A percentile compares a stretch with the other conserved stretches of the same genome.
Evolutionary conservation across 1,140 invertebrate species (phyloP).

Genomic region (Papilio dardanus): DNA sequence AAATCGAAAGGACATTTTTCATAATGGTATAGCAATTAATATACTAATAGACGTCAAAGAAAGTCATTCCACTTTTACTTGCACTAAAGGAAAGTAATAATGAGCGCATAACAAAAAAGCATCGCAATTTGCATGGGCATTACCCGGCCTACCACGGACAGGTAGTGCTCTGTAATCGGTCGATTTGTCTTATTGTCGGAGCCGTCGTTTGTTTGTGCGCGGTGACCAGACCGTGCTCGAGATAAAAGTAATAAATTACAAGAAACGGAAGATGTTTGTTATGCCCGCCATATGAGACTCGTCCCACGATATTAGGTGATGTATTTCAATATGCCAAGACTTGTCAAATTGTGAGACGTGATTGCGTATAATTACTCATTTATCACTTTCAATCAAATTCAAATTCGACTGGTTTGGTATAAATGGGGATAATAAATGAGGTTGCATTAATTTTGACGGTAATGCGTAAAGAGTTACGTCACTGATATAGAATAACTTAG

Average conservation of each 20-base stretch:
- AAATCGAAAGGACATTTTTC: constrained; percentile 68
- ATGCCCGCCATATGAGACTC: constrained; percentile 68
- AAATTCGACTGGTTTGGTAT: neutral
- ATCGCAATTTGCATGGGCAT: constrained; percentile 66
- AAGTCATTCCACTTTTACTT: constrained; percentile 73
- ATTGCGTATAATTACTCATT: constrained; percentile 2
- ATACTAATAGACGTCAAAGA: constrained; percentile 64
- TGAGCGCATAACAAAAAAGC: constrained; percentile 56
- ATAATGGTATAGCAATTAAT: constrained; percentile 70
- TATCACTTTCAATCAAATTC: constrained; percentile 38
- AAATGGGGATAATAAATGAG: neutral
- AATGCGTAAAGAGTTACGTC: neutral
- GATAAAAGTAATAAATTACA: constrained; percentile 81
- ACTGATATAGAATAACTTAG: neutral
- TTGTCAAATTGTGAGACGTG: constrained; percentile 36
- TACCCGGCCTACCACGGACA: constrained; percentile 68
- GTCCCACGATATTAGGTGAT: constrained; percentile 54
- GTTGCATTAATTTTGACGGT: constrained; percentile 16
- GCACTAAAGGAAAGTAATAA: constrained; percentile 68
- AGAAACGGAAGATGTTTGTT: constrained; percentile 77
- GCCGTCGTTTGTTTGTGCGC: constrained; percentile 77
- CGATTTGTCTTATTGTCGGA: constrained; percentile 81
- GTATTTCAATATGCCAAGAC: constrained; percentile 47
- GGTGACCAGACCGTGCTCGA: constrained; percentile 74
- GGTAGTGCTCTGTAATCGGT: constrained; percentile 78